Evolutionary conservation across 2,888 invertebrate genomes (phyloP).

Genomic region (Scaptomyza flava): DNA sequence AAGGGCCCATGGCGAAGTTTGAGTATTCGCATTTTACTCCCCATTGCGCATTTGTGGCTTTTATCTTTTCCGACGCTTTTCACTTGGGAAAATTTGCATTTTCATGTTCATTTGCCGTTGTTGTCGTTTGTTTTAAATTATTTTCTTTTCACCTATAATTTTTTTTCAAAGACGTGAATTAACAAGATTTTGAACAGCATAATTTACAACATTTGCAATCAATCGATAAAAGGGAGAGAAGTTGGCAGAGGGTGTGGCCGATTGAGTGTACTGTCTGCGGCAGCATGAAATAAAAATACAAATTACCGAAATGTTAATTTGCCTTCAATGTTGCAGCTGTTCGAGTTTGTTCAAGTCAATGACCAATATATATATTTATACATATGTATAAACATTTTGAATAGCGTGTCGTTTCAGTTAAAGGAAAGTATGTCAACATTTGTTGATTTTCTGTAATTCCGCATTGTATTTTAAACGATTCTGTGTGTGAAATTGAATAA

Average conservation of each 20-base stretch:
- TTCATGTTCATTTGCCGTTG: slow-evolving; percentile 62
- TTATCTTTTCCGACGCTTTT: slow-evolving; percentile 72
- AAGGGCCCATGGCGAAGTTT: slow-evolving; percentile 3
- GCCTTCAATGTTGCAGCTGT: slow-evolving; percentile 11
- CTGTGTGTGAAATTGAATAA: background rate
- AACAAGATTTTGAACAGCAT: slow-evolving; percentile 54
- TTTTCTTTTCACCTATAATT: slow-evolving; percentile 6
- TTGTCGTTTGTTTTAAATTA: slow-evolving; percentile 19
- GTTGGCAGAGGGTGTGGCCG: background rate
- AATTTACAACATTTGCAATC: slow-evolving; percentile 52
- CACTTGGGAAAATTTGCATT: slow-evolving; percentile 68
- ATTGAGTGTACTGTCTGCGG: slow-evolving; percentile 6
- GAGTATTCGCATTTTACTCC: slow-evolving; percentile 51
- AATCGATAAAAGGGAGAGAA: slow-evolving; percentile 3
- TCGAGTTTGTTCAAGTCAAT: background rate
- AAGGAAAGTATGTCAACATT: slow-evolving; percentile 2
- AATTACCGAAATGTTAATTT: slow-evolving; percentile 33
- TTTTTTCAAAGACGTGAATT: slow-evolving; percentile 50
- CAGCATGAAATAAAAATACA: slow-evolving; percentile 26
- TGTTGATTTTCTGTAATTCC: background rate
- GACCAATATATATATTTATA: background rate
- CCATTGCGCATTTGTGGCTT: slow-evolving; percentile 40
- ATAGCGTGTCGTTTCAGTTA: slow-evolving; percentile 4
- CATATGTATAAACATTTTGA: background rate
- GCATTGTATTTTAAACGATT: background rate